Conservation (phyloP, 2,888 invertebrate genomes). For the Drosophila anceps region DNA sequence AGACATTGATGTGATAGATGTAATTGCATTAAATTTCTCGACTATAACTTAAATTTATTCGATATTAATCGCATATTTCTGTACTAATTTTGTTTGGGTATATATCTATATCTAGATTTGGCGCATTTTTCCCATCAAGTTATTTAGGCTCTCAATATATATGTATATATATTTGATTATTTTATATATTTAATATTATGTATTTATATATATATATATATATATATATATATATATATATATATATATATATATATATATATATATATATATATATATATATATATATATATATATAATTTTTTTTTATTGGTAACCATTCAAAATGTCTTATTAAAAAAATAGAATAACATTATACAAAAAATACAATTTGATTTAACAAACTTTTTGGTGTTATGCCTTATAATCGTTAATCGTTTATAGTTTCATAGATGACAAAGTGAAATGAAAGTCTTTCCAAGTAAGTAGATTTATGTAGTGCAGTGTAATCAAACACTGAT, state of each 20-base stretch:
- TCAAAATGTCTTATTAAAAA: constrained; percentile 62
- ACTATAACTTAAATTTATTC: constrained; percentile 48
- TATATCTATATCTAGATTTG: constrained; percentile 68
- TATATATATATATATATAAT: constrained; percentile 1
- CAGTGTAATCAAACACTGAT: constrained; percentile 70
- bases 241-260: background rate
- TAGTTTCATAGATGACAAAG: constrained; percentile 63
- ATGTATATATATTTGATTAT: constrained; percentile 6
- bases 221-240: background rate
- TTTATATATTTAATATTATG: background rate
- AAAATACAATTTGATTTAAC: constrained; percentile 70
- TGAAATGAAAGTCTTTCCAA: constrained; percentile 74
- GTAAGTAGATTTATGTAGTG: constrained; percentile 67
- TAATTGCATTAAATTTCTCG: constrained; percentile 53
- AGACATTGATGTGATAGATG: constrained; percentile 54
- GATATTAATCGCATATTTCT: constrained; percentile 42
- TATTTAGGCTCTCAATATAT: constrained; percentile 32
- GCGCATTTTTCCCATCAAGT: constrained; percentile 66
- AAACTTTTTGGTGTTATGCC: constrained; percentile 66
- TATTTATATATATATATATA: constrained; percentile 3
- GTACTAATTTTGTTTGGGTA: constrained; percentile 39
- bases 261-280: constrained; percentile 14
- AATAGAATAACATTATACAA: constrained; percentile 77
- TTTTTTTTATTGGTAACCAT: constrained; percentile 34
- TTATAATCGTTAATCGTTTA: constrained; percentile 28